These are phyloP conservation scores for Amiota mariae DNA, from an alignment of 2,888 invertebrate genomes.

Conservation along the genomic window DNA sequence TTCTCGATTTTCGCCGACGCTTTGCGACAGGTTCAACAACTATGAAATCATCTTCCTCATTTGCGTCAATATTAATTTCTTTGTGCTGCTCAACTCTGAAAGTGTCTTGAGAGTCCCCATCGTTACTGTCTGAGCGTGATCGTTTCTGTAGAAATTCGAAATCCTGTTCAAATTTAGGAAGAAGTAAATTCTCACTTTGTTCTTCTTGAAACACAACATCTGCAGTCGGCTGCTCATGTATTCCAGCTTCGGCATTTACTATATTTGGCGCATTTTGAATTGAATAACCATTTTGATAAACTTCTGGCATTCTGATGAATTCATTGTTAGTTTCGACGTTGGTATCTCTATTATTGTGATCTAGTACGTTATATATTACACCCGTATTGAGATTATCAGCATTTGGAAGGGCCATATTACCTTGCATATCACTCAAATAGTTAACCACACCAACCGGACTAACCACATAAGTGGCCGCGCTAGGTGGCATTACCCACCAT, in stretches of 20 bases:
- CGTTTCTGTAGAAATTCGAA: neutral
- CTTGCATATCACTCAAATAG: slow-evolving; percentile 53
- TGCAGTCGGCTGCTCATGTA: neutral
- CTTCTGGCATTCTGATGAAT: neutral
- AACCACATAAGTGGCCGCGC: slow-evolving; percentile 50
- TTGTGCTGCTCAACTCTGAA: neutral
- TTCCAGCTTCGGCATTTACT: neutral
- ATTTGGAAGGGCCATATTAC: slow-evolving; percentile 47
- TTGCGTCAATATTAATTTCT: neutral
- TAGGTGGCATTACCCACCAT: slow-evolving; percentile 32
- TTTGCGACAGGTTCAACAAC: slow-evolving; percentile 17
- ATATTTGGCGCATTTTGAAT: neutral
- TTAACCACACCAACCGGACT: slow-evolving; percentile 49
- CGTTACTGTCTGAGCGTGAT: neutral
- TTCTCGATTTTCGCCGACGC: slow-evolving; percentile 34
- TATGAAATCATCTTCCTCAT: neutral
- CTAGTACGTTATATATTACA: slow-evolving; percentile 32
- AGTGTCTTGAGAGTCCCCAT: too few relatives aligned
- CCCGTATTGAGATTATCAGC: slow-evolving; percentile 23
- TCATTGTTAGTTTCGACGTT: neutral
- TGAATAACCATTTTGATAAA: neutral
- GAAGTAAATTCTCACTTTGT: neutral
- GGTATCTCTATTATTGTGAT: neutral
- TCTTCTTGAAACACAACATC: neutral
- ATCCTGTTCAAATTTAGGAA: neutral